Percentiles rank a stretch among this genome's conserved stretches.
These are phyloP conservation scores for Piezodorus guildinii DNA, from an alignment of 1,140 invertebrate species.

Conservation along the genomic window DNA sequence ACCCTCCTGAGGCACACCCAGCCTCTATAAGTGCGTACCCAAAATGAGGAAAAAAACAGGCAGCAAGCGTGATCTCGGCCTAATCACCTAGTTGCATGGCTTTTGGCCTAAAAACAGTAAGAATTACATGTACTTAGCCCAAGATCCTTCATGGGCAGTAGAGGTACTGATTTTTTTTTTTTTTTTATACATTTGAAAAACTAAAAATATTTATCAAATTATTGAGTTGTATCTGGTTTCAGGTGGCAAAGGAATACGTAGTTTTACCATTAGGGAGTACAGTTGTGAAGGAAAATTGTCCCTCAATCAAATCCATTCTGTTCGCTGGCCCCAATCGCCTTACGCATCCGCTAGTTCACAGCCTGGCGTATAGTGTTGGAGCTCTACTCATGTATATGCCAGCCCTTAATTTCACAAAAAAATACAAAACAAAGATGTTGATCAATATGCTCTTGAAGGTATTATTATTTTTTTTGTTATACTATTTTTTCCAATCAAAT, in stretches of 20 bases:
- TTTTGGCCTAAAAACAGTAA: no score
- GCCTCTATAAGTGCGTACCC: no score
- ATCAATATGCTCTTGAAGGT: constrained; percentile 47
- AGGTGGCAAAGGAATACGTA: constrained; percentile 49
- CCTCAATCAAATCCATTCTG: constrained; percentile 46
- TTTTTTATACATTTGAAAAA: no score
- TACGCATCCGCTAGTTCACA: constrained; percentile 46
- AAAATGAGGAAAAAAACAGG: no score
- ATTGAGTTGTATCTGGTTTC: constrained; percentile 36
- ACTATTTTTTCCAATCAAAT: neutral
- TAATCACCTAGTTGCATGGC: no score
- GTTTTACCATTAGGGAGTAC: constrained; percentile 49
- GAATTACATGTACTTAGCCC: no score
- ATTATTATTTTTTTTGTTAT: constrained; percentile 4
- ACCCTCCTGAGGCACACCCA: no score
- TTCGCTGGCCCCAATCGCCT: constrained; percentile 43
- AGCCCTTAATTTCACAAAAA: constrained; percentile 38
- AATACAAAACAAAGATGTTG: constrained; percentile 48
- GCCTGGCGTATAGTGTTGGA: constrained; percentile 45
- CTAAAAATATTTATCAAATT: no score
- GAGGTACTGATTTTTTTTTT: no score
- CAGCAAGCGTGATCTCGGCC: no score
- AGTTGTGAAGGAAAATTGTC: constrained; percentile 39
- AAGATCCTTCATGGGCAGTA: no score
- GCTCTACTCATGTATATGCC: constrained; percentile 52